Percentiles rank a stretch among this genome's conserved stretches.
These are phyloP conservation scores for Uloborus diversus DNA, from an alignment of 1,140 invertebrate species.

Conservation along the genomic window DNA sequence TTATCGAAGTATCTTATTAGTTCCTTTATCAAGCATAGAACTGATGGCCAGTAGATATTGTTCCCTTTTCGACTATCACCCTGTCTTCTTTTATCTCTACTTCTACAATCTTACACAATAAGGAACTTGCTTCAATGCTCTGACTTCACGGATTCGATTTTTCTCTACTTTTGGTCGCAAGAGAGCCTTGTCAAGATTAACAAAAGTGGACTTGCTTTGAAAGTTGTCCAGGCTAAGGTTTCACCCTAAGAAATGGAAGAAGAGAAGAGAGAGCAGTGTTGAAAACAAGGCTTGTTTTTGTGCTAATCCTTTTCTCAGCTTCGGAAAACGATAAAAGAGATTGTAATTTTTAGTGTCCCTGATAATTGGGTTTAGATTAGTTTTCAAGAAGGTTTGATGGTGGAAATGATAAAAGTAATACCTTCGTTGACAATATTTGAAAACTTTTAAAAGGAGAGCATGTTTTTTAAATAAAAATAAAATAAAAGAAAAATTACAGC, in stretches of 20 bases:
- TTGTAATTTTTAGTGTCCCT: too few relatives aligned
- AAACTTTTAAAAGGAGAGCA: too few relatives aligned
- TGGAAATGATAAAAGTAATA: too few relatives aligned
- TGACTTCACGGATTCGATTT: background rate
- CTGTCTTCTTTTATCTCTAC: conserved; percentile 34
- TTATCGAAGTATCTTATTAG: conserved; percentile 11
- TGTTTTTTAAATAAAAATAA: too few relatives aligned
- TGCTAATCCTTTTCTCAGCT: too few relatives aligned
- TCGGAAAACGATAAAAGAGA: too few relatives aligned
- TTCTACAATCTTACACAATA: conserved; percentile 17
- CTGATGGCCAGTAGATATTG: conserved; percentile 36
- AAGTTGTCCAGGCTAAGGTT: background rate
- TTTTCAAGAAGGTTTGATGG: too few relatives aligned
- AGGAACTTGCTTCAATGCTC: background rate
- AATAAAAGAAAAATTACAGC: too few relatives aligned
- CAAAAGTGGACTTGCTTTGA: background rate
- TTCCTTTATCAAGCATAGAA: conserved; percentile 30
- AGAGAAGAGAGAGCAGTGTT: background rate
- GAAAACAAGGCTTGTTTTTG: too few relatives aligned
- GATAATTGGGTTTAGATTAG: too few relatives aligned
- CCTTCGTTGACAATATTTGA: too few relatives aligned
- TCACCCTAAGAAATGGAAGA: background rate
- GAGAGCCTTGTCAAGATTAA: background rate
- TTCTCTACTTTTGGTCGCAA: background rate
- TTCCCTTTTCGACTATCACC: conserved; percentile 35